Percentiles rank a stretch among this genome's conserved stretches.
phyloP scores from a whole-genome alignment of 2,797 vertebrate genomes.

The Hafferia zeledoni region DNA sequence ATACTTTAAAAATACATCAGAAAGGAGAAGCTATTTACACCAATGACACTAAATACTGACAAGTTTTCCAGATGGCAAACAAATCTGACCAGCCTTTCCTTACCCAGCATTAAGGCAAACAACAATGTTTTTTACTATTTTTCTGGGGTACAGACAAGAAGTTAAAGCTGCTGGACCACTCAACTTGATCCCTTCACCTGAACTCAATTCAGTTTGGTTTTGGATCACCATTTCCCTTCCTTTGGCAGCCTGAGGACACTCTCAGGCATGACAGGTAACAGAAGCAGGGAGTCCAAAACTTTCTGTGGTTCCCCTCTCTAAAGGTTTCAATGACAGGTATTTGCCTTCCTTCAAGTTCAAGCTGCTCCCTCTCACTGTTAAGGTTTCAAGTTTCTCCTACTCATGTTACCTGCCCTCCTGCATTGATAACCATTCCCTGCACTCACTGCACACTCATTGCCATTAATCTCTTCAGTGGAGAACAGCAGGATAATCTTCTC shows the following conservation, averaged over 20 bases:
- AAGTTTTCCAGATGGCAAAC: not conserved
- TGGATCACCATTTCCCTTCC: not conserved
- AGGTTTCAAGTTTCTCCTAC: not conserved
- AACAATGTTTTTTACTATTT: fast-evolving
- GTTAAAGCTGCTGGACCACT: not conserved
- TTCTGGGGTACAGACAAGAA: not conserved
- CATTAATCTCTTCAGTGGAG: not conserved
- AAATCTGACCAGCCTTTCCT: not conserved
- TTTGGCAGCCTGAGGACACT: not conserved
- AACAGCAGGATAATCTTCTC: not conserved
- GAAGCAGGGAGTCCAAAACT: not conserved
- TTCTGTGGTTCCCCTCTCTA: not conserved
- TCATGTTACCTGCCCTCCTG: not conserved
- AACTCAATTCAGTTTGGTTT: not conserved
- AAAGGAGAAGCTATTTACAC: not conserved
- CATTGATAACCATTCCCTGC: not conserved
- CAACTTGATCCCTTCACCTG: not conserved
- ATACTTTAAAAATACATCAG: not conserved
- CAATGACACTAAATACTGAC: not conserved
- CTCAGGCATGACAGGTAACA: not conserved
- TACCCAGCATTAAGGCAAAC: not conserved
- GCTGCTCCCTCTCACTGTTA: not conserved
- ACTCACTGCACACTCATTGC: not conserved
- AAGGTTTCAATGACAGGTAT: not conserved
- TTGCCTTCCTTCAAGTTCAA: not conserved